These are phyloP conservation scores for fruit fly (Drosophila melanogaster) DNA, from an alignment of 1,140 invertebrate species.

Conservation along the genomic window DNA sequence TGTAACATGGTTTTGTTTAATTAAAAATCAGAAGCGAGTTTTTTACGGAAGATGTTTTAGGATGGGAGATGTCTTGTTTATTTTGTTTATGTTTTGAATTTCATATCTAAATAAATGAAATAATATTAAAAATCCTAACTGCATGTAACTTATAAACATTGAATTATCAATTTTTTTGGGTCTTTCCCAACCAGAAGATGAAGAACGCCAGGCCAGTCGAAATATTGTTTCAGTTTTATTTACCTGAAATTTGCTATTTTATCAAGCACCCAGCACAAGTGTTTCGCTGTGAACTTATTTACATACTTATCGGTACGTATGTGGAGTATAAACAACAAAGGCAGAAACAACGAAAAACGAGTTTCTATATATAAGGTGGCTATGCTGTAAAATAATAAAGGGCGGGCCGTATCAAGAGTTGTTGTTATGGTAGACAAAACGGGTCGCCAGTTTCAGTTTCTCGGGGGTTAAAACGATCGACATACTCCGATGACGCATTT, in stretches of 20 bases:
- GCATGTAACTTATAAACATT: not conserved
- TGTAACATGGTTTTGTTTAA: constrained; percentile 7
- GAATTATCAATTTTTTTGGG: not conserved
- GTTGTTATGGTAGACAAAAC: constrained; percentile 34
- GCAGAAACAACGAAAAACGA: constrained; percentile 26
- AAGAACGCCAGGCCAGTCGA: constrained; percentile 9
- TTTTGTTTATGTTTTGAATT: not conserved
- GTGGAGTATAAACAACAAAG: constrained; percentile 64
- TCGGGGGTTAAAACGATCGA: constrained; percentile 29
- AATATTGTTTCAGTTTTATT: constrained; percentile 77
- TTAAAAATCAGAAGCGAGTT: constrained; percentile 3
- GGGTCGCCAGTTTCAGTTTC: constrained; percentile 19
- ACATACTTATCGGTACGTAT: constrained; percentile 55
- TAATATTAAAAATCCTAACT: too few relatives aligned
- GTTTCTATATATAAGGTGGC: constrained; percentile 36
- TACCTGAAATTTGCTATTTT: constrained; percentile 71
- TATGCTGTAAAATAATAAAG: constrained; percentile 46
- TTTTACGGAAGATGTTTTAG: too few relatives aligned
- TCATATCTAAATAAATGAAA: too few relatives aligned
- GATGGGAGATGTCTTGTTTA: too few relatives aligned
- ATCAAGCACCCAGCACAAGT: constrained; percentile 74
- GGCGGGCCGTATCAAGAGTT: constrained; percentile 32
- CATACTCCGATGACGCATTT: constrained; percentile 35
- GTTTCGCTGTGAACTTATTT: constrained; percentile 68
- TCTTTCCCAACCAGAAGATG: constrained; percentile 2